Percentiles rank a stretch among this genome's conserved stretches.
phyloP scores from a whole-genome alignment of 2,888 invertebrate genomes.

The Phania funesta region DNA sequence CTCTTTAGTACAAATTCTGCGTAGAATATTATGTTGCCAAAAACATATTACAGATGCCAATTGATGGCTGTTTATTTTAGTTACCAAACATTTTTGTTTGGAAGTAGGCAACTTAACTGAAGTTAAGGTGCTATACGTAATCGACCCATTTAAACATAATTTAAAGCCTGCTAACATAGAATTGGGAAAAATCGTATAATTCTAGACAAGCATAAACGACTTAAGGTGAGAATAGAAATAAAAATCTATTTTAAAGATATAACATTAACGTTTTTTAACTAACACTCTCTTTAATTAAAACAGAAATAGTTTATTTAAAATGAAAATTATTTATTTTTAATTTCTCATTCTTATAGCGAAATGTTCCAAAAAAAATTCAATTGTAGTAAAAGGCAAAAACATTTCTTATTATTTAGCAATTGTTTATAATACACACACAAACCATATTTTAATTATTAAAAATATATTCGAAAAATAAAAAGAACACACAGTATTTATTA shows the following conservation, averaged over 20 bases:
- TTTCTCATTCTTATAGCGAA: not conserved
- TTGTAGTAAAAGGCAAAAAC: not conserved
- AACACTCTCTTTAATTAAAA: not conserved
- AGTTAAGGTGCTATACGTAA: no score
- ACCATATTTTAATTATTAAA: conserved; percentile 8
- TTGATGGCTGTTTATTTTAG: no score
- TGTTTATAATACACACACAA: not conserved
- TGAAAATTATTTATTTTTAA: not conserved
- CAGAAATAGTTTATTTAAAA: not conserved
- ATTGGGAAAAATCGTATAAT: no score
- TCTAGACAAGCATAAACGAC: no score
- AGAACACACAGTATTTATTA: conserved; percentile 39
- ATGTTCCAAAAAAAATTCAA: not conserved
- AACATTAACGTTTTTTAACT: not conserved
- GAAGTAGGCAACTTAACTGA: no score
- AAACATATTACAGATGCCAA: no score
- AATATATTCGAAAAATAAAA: conserved; percentile 29
- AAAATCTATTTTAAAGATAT: not conserved
- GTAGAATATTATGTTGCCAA: no score
- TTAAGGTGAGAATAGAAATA: no score
- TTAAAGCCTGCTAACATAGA: no score
- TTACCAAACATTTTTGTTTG: no score
- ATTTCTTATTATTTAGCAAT: not conserved
- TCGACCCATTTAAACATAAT: no score
- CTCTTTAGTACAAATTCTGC: no score